Evolutionary conservation across 2,888 invertebrate genomes (phyloP).

Genomic region (Cryptocheilus praepositus): DNA sequence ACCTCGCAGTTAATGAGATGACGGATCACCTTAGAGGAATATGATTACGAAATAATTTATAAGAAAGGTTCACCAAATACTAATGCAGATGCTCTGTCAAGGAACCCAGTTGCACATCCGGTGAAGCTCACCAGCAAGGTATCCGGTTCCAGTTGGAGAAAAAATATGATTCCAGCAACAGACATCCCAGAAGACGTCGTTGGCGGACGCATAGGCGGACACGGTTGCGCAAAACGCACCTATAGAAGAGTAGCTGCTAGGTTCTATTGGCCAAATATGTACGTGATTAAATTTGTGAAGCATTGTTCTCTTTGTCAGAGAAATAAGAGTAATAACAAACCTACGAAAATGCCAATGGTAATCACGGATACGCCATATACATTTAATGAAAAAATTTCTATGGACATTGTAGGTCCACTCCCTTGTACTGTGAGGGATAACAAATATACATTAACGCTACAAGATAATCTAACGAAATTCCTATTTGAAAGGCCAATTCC

Average conservation of each 20-base stretch:
- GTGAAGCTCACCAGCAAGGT: neutral
- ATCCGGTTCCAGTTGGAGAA: neutral
- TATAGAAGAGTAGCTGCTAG: too few relatives aligned
- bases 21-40: slow-evolving; percentile 60
- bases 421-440: neutral
- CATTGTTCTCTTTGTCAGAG: neutral
- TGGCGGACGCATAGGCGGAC: too few relatives aligned
- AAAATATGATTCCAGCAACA: neutral
- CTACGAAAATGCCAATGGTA: neutral
- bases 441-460: slow-evolving; percentile 5
- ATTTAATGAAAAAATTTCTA: slow-evolving; percentile 6
- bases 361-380: slow-evolving; percentile 2
- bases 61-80: slow-evolving; percentile 58
- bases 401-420: slow-evolving; percentile 10
- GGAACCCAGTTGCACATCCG: slow-evolving; percentile 33
- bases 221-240: too few relatives aligned
- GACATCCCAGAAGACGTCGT: too few relatives aligned
- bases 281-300: too few relatives aligned
- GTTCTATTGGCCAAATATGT: too few relatives aligned
- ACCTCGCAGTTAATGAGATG: slow-evolving; percentile 55
- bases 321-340: neutral
- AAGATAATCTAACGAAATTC: slow-evolving; percentile 9
- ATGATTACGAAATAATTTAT: slow-evolving; percentile 61
- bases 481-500: neutral
- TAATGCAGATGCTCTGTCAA: slow-evolving; percentile 21